phyloP scores from a whole-genome alignment of 2,888 invertebrate species.

The Caenorhabditis sp. region DNA sequence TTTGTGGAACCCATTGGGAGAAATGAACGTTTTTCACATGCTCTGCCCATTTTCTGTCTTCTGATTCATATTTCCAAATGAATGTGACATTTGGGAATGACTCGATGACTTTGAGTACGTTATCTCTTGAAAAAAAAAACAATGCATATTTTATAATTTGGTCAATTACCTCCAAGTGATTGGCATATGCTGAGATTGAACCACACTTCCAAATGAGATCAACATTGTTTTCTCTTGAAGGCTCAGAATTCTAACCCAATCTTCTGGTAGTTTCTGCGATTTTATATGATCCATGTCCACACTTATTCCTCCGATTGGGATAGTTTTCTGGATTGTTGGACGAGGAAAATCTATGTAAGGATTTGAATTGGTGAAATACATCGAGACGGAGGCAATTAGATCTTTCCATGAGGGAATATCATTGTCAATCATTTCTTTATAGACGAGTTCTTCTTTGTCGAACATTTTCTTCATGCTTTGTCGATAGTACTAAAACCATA shows the following conservation, averaged over 20 bases:
- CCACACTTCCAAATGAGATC: constrained; percentile 34
- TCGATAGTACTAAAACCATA: background rate
- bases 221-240: constrained; percentile 5
- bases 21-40: constrained; percentile 17
- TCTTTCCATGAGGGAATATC: constrained; percentile 18
- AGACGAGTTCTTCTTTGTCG: constrained; percentile 2
- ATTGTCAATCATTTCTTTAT: background rate
- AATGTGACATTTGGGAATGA: constrained; percentile 24
- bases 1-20: constrained; percentile 33
- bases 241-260: constrained; percentile 14
- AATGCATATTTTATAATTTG: too few relatives aligned
- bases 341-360: constrained; percentile 44
- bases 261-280: constrained; percentile 2
- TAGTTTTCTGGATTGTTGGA: constrained; percentile 28
- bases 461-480: constrained; percentile 4
- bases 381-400: constrained; percentile 21
- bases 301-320: constrained; percentile 43
- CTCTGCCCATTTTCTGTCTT: constrained; percentile 14
- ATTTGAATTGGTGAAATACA: constrained; percentile 40
- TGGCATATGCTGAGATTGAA: constrained; percentile 12
- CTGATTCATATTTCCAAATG: constrained; percentile 40
- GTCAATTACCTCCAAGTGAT: constrained; percentile 21
- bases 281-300: constrained; percentile 23
- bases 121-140: constrained; percentile 2
- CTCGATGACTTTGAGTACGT: constrained; percentile 10